These are phyloP conservation scores for Heliconius hortense DNA, from an alignment of 2,888 invertebrate species.

Conservation along the genomic window DNA sequence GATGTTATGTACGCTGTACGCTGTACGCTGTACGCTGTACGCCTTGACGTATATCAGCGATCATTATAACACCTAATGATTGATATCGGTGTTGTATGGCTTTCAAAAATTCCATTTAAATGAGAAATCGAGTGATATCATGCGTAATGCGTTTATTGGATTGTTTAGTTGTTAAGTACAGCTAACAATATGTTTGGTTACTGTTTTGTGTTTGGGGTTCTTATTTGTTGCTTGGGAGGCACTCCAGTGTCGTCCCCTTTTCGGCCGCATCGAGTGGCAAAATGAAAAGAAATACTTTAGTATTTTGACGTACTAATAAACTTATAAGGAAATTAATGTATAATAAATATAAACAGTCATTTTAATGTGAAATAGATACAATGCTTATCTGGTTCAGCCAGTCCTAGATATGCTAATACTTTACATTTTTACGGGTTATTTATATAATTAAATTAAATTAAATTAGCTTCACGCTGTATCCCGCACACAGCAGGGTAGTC, in stretches of 20 bases:
- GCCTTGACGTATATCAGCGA: constrained; percentile 18
- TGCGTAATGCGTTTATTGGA: not conserved
- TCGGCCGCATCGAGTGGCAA: too few relatives aligned
- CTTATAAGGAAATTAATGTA: too few relatives aligned
- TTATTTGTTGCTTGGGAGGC: not conserved
- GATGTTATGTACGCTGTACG: not conserved
- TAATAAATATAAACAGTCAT: not conserved
- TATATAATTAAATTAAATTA: too few relatives aligned
- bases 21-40: not conserved
- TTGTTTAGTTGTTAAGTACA: not conserved
- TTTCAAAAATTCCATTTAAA: constrained; percentile 10
- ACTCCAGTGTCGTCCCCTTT: too few relatives aligned
- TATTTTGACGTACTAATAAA: too few relatives aligned
- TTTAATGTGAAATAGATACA: not conserved
- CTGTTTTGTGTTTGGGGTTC: not conserved
- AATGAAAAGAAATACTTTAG: too few relatives aligned
- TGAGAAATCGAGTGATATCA: not conserved
- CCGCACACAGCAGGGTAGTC: too few relatives aligned
- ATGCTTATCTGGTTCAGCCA: not conserved
- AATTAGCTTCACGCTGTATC: too few relatives aligned
- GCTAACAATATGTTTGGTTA: not conserved
- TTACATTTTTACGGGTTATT: not conserved
- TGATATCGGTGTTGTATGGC: not conserved
- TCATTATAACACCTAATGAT: constrained; percentile 16
- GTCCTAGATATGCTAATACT: not conserved